These are phyloP conservation scores for Micromys minutus DNA, from an alignment of 2,113 vertebrate species.

Conservation along the genomic window DNA sequence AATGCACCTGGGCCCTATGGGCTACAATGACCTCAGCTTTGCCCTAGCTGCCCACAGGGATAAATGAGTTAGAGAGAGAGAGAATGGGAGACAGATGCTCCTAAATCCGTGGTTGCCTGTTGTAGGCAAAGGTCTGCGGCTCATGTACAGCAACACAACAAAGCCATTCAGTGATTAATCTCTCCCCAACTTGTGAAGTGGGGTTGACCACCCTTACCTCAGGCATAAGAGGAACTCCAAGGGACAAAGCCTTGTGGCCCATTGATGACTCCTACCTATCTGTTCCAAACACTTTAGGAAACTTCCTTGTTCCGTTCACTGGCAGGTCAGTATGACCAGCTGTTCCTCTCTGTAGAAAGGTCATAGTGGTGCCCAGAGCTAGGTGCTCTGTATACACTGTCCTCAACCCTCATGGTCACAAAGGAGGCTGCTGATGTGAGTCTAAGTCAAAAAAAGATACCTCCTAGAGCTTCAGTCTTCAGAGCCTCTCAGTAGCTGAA, in stretches of 20 bases:
- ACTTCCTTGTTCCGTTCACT: neutral
- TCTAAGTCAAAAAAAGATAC: neutral
- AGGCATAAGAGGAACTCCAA: neutral
- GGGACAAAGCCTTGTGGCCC: neutral
- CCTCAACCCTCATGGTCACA: neutral
- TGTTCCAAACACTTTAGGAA: neutral
- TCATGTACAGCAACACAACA: neutral
- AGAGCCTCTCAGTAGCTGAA: neutral
- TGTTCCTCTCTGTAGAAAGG: neutral
- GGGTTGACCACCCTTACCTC: accelerated
- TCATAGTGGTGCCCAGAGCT: neutral
- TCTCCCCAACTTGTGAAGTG: neutral
- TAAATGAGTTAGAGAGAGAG: accelerated
- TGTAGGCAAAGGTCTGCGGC: neutral
- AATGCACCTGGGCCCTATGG: accelerated
- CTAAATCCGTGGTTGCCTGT: accelerated
- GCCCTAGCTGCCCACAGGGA: neutral
- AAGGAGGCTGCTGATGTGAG: neutral
- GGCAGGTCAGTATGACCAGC: accelerated
- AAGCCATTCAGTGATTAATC: neutral
- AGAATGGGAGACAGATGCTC: neutral
- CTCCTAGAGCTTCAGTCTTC: neutral
- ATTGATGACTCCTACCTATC: accelerated
- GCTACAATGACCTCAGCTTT: neutral
- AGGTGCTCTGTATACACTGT: too few species aligned